Evolutionary conservation across 1,140 invertebrate species (phyloP), one percentile per base, ranked within the genome.

Genomic region (Dolichoris vasculosae): DNA sequence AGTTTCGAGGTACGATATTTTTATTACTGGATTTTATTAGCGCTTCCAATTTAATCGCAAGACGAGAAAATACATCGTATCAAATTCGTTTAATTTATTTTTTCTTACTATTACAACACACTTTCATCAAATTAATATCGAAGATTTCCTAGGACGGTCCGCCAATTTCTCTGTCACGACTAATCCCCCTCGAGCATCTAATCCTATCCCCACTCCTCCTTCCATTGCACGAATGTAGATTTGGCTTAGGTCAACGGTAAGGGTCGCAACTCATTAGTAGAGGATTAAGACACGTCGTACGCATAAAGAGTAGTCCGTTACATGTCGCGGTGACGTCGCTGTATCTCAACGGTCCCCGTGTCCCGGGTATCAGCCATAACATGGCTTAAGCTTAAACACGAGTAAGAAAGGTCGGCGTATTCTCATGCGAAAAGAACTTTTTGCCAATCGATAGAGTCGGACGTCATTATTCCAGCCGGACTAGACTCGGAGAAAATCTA

Each of bases 191-290:
- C 32, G 15, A 26, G 3, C 59, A 59, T 85, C 64, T 85, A 80
- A 85, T 80, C 83, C 71, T 30, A 76, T n/a, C 23, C 40, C 71
- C 46, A 69, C 43, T 55, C 43, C 8, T 32, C 35, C 17, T 38
- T n/a, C n/a, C n/a, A n/a, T n/a, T 32, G 8, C 51, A 73, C 17
- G 55, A 83, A 73, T 86, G 85, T 63, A 81, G 86, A 87, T 86
- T 87, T n/a, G 67, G 38, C 69, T 82, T 71, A 78, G 75, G 59
- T 86, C 64, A 84, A 55, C 79, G 80, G 86, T 71, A 71, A 87
- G 84, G 75, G 78, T 88, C 86, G 87, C 88, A 89, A 88, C 87
- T 90, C 88, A 90, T 89, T 89, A 89, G 87, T 86, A 86, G 83
- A 73, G 86, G 88, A 89, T 89, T 88, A 88, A 87, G 86, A 88